Base-by-base conservation (phyloP, 2,888 invertebrate species). In the Palloptera scutellata region DNA sequence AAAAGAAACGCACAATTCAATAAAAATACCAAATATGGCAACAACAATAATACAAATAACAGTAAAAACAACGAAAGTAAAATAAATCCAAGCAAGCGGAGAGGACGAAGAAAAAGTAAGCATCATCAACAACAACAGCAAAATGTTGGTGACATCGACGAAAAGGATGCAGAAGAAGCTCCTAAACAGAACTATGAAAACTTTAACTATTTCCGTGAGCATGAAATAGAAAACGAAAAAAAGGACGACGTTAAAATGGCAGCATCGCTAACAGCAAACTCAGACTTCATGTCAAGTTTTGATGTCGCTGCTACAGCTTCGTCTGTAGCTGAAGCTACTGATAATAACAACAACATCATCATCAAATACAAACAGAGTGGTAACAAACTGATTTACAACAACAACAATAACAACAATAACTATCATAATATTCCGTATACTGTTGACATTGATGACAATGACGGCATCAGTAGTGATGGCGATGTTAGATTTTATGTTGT, bases 371-470 rank as follows among this genome's bases (percentile, higher is more conserved):
- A 4, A 4, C 30, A 30, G 30, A 30, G 30, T 30, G 30, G 3
- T 30, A 30, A 30, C 6, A 30, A 30, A 30, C 30, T 64, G 48
- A 51, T 57, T 58, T 15, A 19, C 17, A 53, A 54, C 42, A 62
- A 62, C 40, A 52, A 43, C 42, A 43, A 61, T 20, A 52, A 54
- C 57, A 48, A 60, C 63, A 48, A 57, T 11, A 51, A 64, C 52
- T 40, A 51, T 20, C 51, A 41, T 17, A 48, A 64, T 17, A 51
- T 42, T 51, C 57, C 42, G 42, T 48, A 57, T 20, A 42, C 10
- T 19, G 58, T 52, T 51, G 64, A 64, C 41, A 42, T 8, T 11
- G 1, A 15, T 54, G 10, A 60, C 15, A 12, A 64, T 8, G 52
- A 20, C n/a, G 48, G 42, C 8, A 19, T 5, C 1, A 43, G 9